These are phyloP conservation scores for Zele albiditarsus DNA, from an alignment of 2,888 invertebrate species.

Conservation along the genomic window DNA sequence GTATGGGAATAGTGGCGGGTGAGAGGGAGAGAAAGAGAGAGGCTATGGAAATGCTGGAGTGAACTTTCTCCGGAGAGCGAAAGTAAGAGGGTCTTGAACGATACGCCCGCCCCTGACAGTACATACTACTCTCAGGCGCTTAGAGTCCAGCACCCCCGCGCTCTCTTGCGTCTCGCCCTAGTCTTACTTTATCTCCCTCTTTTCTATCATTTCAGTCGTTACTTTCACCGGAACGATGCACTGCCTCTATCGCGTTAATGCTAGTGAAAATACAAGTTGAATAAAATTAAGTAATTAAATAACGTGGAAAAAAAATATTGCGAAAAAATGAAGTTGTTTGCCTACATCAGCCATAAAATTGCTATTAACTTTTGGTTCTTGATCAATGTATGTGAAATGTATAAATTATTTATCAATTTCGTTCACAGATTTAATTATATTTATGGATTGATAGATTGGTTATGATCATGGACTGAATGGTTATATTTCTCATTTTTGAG, in stretches of 20 bases:
- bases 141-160: constrained; percentile 29
- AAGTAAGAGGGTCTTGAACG: constrained; percentile 67
- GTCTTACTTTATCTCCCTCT: background rate
- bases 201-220: constrained; percentile 38
- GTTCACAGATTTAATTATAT: too few species aligned
- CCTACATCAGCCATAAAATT: background rate
- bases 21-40: constrained; percentile 24
- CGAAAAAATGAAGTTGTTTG: background rate
- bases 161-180: constrained; percentile 11
- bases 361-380: background rate
- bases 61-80: constrained; percentile 71
- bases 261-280: constrained; percentile 20
- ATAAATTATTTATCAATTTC: too few species aligned
- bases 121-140: constrained; percentile 34
- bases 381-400: too few species aligned
- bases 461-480: too few species aligned
- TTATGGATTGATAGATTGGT: too few species aligned
- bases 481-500: too few species aligned
- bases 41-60: constrained; percentile 33
- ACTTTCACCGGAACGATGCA: constrained; percentile 65
- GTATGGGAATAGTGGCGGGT: constrained; percentile 10
- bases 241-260: constrained; percentile 41
- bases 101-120: constrained; percentile 48
- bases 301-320: background rate
- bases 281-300: constrained; percentile 22